These are phyloP conservation scores for Donacobius atricapilla DNA, from an alignment of 2,113 vertebrate genomes.

Conservation along the genomic window DNA sequence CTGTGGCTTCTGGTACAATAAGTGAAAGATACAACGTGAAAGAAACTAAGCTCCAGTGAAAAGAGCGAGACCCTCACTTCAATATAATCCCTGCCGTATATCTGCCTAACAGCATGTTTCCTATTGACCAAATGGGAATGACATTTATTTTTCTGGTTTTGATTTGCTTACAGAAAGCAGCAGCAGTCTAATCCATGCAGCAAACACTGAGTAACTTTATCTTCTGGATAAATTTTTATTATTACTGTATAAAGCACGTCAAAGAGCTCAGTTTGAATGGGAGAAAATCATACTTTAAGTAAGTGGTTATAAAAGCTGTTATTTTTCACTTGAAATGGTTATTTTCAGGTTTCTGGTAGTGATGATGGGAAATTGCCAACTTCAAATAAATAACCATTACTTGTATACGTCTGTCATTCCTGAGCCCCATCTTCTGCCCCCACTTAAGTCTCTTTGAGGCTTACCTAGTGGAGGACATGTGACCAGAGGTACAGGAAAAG, in stretches of 20 bases:
- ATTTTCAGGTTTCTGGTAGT: constrained; percentile 7
- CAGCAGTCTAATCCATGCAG: neutral
- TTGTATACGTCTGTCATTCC: neutral
- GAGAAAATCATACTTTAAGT: constrained; percentile 9
- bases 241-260: neutral
- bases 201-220: constrained; percentile 14
- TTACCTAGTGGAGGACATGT: neutral
- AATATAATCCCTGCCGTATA: neutral
- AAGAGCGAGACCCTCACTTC: neutral
- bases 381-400: neutral
- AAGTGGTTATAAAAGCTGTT: constrained; percentile 26
- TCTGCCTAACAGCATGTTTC: neutral
- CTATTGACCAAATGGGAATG: constrained; percentile 13
- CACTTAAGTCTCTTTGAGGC: neutral
- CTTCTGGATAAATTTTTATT: neutral
- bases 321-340: constrained; percentile 28
- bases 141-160: constrained; percentile 15
- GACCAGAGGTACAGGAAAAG: neutral
- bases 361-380: neutral
- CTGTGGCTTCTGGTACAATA: neutral
- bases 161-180: constrained; percentile 48
- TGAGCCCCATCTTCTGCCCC: neutral
- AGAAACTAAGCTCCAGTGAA: constrained; percentile 15
- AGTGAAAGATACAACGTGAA: neutral
- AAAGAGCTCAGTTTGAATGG: neutral